phyloP scores from a whole-genome alignment of 2,113 vertebrate genomes.

The Clupea harengus region DNA sequence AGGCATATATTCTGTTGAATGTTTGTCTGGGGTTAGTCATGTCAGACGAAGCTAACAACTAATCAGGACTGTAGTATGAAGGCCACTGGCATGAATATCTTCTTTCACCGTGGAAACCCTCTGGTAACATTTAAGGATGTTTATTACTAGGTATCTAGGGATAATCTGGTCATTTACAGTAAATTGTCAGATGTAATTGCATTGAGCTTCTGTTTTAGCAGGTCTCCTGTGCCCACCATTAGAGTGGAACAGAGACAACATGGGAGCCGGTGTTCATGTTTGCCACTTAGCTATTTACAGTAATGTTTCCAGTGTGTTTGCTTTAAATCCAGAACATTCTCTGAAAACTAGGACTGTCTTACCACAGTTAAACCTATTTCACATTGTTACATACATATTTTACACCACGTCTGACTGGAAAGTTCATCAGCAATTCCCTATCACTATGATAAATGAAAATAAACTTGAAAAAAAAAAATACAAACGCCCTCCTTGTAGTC shows the following conservation, averaged over 20 bases:
- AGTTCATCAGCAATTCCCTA: not conserved
- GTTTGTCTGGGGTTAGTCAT: conserved; percentile 16
- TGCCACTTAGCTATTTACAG: not conserved
- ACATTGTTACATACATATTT: not conserved
- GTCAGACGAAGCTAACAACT: conserved; percentile 22
- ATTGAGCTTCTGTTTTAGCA: not conserved
- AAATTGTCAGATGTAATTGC: not conserved
- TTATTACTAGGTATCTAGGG: not conserved
- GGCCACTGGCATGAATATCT: conserved; percentile 45
- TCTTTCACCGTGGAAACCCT: not conserved
- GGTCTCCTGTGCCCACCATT: not conserved
- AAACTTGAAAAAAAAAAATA: not conserved
- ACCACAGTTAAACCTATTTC: not conserved
- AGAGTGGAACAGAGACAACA: not conserved
- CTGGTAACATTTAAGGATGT: not conserved
- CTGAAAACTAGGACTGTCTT: not conserved
- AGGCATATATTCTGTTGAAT: not conserved
- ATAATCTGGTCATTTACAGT: conserved; percentile 1
- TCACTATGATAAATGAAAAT: not conserved
- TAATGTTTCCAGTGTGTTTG: not conserved
- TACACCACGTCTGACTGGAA: not conserved
- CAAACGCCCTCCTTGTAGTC: not conserved
- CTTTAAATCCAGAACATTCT: not conserved
- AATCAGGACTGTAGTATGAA: conserved; percentile 36
- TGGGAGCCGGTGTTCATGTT: not conserved